These are phyloP conservation scores for Rutpela maculata DNA, from an alignment of 2,888 invertebrate species.

Conservation along the genomic window DNA sequence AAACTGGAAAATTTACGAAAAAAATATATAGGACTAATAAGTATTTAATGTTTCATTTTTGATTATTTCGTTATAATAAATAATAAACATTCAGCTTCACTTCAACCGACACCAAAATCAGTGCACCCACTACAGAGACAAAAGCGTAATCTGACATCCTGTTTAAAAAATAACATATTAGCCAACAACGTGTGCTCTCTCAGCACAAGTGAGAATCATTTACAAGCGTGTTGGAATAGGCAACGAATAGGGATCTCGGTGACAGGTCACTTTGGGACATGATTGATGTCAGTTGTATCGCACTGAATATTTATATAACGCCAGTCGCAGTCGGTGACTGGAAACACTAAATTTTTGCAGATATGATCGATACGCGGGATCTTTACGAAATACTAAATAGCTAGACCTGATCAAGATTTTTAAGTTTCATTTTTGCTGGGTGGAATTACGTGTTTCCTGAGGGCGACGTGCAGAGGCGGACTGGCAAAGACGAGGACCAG, in stretches of 20 bases:
- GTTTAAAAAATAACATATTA: conserved; percentile 32
- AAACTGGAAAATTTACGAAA: no score
- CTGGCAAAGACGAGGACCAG: no score
- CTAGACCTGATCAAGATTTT: neutral
- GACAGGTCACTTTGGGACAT: conserved; percentile 69
- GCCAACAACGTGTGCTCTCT: conserved; percentile 36
- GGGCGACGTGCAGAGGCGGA: no score
- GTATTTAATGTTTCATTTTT: no score
- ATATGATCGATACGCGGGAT: conserved; percentile 29
- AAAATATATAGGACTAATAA: no score
- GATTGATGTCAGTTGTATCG: conserved; percentile 71
- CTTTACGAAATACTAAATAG: conserved; percentile 16
- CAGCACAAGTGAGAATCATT: conserved; percentile 28
- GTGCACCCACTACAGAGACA: neutral
- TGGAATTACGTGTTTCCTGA: neutral
- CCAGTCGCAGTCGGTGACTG: neutral
- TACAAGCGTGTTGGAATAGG: conserved; percentile 12
- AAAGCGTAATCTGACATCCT: neutral
- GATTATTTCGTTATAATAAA: no score
- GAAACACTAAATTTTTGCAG: conserved; percentile 21
- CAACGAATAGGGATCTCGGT: conserved; percentile 57
- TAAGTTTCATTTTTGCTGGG: neutral
- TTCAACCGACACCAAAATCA: neutral
- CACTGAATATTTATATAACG: conserved; percentile 69
- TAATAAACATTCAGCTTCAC: neutral